Conservation (phyloP, 2,797 vertebrate genomes). For the Chiloscyllium punctatum region DNA sequence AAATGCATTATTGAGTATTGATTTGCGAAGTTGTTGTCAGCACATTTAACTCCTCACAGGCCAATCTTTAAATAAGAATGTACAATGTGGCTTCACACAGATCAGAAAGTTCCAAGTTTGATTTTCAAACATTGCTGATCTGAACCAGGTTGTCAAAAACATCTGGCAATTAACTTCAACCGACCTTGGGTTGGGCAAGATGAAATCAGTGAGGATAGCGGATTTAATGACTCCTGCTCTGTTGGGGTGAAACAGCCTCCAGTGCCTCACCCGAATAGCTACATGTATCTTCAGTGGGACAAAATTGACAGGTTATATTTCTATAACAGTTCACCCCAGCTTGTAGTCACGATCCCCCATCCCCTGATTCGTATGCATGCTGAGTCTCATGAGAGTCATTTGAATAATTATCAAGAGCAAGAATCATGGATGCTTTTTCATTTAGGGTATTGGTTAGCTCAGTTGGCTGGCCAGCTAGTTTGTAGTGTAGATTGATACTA, state of each 20-base stretch:
- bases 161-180: background rate
- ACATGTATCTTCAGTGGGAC: background rate
- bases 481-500: too few relatives aligned
- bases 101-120: background rate
- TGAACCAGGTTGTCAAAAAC: background rate
- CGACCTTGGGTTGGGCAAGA: background rate
- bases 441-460: background rate
- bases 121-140: background rate
- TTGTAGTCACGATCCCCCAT: too few relatives aligned
- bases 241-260: too few relatives aligned
- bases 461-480: too few relatives aligned
- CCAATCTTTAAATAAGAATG: background rate
- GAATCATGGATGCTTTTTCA: background rate
- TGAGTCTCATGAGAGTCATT: background rate
- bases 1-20: constrained; percentile 24
- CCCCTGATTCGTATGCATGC: background rate
- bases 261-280: background rate
- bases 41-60: background rate
- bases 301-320: background rate
- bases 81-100: background rate
- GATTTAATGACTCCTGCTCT: background rate
- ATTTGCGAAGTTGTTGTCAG: background rate
- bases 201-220: background rate
- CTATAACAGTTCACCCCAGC: too few relatives aligned
- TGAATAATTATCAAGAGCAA: background rate